These are phyloP conservation scores for Peromyscus polionotus DNA, from an alignment of 2,113 vertebrate genomes.

Conservation along the genomic window DNA sequence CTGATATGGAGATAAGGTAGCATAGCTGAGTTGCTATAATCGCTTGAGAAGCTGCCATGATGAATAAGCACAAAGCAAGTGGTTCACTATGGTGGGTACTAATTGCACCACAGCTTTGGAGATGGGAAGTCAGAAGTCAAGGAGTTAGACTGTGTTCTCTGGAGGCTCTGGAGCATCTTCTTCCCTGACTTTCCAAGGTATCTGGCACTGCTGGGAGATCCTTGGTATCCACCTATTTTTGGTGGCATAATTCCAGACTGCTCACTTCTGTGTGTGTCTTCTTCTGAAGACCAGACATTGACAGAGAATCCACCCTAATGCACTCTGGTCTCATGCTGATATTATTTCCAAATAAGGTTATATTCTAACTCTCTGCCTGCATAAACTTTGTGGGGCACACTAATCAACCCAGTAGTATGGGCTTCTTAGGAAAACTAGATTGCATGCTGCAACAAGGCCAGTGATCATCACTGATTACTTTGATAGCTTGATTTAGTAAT, in stretches of 20 bases:
- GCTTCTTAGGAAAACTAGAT: not conserved
- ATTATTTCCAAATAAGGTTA: slow-evolving; percentile 11
- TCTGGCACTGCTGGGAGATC: not conserved
- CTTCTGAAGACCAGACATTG: not conserved
- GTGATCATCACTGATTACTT: not conserved
- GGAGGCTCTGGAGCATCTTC: no score
- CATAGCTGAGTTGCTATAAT: not conserved
- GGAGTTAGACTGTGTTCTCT: no score
- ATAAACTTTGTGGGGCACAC: not conserved
- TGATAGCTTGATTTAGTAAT: not conserved
- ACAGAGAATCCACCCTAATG: not conserved
- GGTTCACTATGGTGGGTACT: not conserved
- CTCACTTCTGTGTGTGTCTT: not conserved
- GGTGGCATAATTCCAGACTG: not conserved
- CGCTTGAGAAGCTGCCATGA: not conserved
- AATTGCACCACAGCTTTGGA: not conserved
- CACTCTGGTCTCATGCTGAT: not conserved
- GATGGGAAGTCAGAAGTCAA: not conserved
- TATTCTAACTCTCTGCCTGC: not conserved
- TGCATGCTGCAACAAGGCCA: not conserved
- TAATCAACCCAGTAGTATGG: not conserved
- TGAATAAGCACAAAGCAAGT: not conserved
- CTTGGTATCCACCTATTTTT: not conserved
- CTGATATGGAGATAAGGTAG: not conserved
- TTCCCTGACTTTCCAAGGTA: not conserved